phyloP scores from a whole-genome alignment of 2,888 invertebrate species.

The Endotricha flammealis region DNA sequence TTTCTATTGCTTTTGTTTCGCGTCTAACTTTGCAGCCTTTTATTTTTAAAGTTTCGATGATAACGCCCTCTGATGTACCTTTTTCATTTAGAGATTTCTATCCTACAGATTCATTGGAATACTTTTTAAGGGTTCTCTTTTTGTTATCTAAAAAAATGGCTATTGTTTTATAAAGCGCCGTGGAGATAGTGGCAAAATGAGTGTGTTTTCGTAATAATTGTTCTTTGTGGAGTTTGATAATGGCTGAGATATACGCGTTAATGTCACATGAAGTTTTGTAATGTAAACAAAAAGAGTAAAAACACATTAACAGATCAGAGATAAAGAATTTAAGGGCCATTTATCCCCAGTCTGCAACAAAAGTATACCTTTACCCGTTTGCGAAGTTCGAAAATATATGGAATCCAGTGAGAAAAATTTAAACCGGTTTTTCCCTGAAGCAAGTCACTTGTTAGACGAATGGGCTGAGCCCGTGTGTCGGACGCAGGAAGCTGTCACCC shows the following conservation, averaged over 20 bases:
- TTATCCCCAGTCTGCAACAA: constrained; percentile 4
- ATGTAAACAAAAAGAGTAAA: background rate
- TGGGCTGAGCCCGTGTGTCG: constrained; percentile 49
- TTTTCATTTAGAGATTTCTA: constrained; percentile 54
- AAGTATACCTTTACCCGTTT: constrained; percentile 6
- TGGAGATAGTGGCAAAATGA: background rate
- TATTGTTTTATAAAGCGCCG: constrained; percentile 19
- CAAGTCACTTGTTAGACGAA: constrained; percentile 56
- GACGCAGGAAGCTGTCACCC: constrained; percentile 40
- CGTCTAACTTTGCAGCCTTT: constrained; percentile 38
- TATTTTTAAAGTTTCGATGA: constrained; percentile 45
- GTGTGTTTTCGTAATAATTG: constrained; percentile 9
- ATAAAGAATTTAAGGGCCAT: background rate
- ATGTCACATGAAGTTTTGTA: background rate
- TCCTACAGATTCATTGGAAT: constrained; percentile 64
- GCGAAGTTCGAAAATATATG: constrained; percentile 16
- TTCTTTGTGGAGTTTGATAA: constrained; percentile 1
- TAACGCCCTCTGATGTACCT: constrained; percentile 48
- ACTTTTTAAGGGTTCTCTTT: constrained; percentile 39
- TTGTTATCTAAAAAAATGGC: constrained; percentile 40
- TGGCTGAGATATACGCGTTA: background rate
- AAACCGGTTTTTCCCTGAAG: constrained; percentile 36
- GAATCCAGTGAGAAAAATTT: constrained; percentile 36
- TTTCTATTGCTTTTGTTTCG: constrained; percentile 64
- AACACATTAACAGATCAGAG: background rate